A percentile compares a stretch with the other conserved stretches of the same genome.
Evolutionary conservation across 92 coral and sea anemone genomes (phyloP).

Genomic region (Epizoanthus stellaris): DNA sequence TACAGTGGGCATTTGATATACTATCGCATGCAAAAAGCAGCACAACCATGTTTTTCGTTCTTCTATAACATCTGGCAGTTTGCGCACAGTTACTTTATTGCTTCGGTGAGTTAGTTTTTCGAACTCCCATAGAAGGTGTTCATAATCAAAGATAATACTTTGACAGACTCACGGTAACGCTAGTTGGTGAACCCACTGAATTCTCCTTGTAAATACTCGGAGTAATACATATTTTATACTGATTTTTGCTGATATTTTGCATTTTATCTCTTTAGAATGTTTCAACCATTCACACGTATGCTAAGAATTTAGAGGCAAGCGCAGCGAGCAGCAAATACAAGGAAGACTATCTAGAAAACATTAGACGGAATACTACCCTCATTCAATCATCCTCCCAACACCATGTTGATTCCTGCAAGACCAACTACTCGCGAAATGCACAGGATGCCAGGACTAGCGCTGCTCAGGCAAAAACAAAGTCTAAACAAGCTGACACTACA

Average conservation of each 20-base stretch:
- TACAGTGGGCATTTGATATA: too few species aligned
- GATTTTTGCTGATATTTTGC: not conserved
- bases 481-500: constrained; percentile 53
- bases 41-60: too few species aligned
- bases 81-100: too few species aligned
- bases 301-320: constrained; percentile 48
- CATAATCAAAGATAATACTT: too few species aligned
- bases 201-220: too few species aligned
- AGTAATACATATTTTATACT: too few species aligned
- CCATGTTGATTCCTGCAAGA: constrained; percentile 55
- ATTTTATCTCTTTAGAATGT: constrained; percentile 54
- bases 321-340: constrained; percentile 66
- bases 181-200: too few species aligned
- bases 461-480: constrained; percentile 52
- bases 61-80: too few species aligned
- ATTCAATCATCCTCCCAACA: constrained; percentile 41
- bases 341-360: constrained; percentile 32
- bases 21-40: too few species aligned
- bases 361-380: constrained; percentile 46
- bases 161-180: too few species aligned
- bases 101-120: too few species aligned
- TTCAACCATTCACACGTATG: constrained; percentile 54
- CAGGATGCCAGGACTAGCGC: constrained; percentile 50
- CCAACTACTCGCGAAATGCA: constrained; percentile 68
- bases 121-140: too few species aligned